phyloP scores from a whole-genome alignment of 2,888 invertebrate genomes.

The Trilocha varians region DNA sequence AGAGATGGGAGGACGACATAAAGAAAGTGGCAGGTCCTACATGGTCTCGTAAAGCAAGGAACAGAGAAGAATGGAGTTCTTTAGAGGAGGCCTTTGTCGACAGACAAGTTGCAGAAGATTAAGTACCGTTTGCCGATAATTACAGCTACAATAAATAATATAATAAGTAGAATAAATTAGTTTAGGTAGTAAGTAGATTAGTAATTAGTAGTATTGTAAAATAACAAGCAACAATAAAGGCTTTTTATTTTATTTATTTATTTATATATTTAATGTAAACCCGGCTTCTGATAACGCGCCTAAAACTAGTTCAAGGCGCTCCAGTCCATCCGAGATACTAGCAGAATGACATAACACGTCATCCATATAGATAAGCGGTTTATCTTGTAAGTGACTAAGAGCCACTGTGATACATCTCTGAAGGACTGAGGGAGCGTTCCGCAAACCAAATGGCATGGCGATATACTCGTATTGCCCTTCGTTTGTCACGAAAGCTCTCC shows the following conservation, averaged over 20 bases:
- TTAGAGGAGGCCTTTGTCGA: too few relatives aligned
- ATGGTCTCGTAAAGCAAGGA: too few relatives aligned
- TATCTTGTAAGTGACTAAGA: conserved; percentile 9
- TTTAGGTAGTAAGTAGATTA: too few relatives aligned
- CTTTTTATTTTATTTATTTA: conserved; percentile 15
- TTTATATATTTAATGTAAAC: conserved; percentile 16
- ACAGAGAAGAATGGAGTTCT: too few relatives aligned
- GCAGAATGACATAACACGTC: conserved; percentile 11
- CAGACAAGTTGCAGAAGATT: too few relatives aligned
- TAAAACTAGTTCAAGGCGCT: conserved; percentile 9
- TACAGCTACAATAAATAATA: too few relatives aligned
- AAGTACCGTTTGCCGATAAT: too few relatives aligned
- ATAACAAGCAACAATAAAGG: too few relatives aligned
- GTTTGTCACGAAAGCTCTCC: conserved; percentile 10
- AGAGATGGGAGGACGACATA: too few relatives aligned
- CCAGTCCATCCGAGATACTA: conserved; percentile 9
- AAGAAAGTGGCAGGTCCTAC: too few relatives aligned
- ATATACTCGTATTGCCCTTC: conserved; percentile 15
- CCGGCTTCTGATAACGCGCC: conserved; percentile 11
- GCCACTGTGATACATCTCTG: conserved; percentile 15
- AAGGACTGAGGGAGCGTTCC: conserved; percentile 15
- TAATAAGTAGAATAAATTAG: too few relatives aligned
- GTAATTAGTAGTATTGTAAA: too few relatives aligned
- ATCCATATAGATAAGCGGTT: conserved; percentile 14
- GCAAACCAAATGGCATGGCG: conserved; percentile 17